Evolutionary conservation across 2,113 vertebrate species (phyloP), one percentile per base, ranked within the genome.

Genomic region (Mesitornis unicolor): DNA sequence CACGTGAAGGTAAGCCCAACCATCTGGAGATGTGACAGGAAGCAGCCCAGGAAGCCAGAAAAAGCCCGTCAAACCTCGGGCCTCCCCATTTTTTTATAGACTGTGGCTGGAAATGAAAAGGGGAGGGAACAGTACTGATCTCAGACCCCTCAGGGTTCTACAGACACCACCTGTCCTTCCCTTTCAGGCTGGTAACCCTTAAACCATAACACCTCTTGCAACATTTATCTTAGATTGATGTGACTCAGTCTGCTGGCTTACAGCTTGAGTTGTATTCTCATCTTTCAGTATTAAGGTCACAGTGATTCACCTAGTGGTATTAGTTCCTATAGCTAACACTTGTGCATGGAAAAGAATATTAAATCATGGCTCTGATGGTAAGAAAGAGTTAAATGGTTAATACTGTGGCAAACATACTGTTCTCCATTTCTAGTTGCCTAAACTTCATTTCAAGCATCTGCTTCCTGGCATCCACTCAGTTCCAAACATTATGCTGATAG

Each of bases 401-500:
- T 69, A 35, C 7, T 47, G 13, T 29, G 61, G 33, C 38, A 51
- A 68, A 31, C 36, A 63, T 54, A 60, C 31, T 87, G 13, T 61
- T 92, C 42, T 82, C 51, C 6, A 2, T 80, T 94, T 88, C 53
- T 45, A 45, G 85, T 84, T 96, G 81, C 54, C 75, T 86, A 87
- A 97, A 89, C 54, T 93, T 90, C 43, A 70, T 91, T 94, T 93
- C 76, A 79, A 93, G 61, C 90, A 96, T 94, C 87, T 96, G 93
- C 17, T 96, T 25, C 45, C 31, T 87, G 61, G 78, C 65, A 91
- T 95, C 90, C 63, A 67, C 35, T 93, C 65, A 43, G 42, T 82
- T 96, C 75, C 92, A 94, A 94, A 86, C 26, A 75, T 92, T 95
- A 86, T 53, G 78, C 42, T 96, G 93, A 95, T 95, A 91, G 91